Conservation (phyloP, 2,888 invertebrate genomes). For the Stratiomys singularior region DNA sequence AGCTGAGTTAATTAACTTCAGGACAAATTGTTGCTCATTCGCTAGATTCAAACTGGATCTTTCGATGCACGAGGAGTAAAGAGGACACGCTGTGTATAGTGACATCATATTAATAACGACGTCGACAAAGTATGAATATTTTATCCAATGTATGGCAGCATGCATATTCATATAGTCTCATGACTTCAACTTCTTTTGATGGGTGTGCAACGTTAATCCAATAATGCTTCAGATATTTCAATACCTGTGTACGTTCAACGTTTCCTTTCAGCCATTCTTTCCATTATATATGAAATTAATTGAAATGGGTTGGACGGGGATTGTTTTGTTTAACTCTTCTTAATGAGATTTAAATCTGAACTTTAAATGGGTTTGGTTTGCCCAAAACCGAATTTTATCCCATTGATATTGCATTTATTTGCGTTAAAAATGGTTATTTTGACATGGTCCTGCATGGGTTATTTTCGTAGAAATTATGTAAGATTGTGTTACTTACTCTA, state of each 20-base stretch:
- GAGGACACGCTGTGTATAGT: background rate
- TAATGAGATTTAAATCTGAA: conserved; percentile 13
- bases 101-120: background rate
- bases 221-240: too few species aligned
- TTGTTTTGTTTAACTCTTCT: background rate
- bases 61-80: background rate
- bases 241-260: too few species aligned
- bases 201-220: too few species aligned
- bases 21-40: conserved; percentile 14
- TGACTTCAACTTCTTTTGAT: background rate
- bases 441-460: too few species aligned
- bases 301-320: conserved; percentile 1
- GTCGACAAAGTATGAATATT: too few species aligned
- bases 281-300: background rate
- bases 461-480: too few species aligned
- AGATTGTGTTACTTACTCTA: too few species aligned
- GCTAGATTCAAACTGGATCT: too few species aligned
- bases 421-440: too few species aligned
- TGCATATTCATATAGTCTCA: too few species aligned
- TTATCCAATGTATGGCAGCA: too few species aligned
- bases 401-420: background rate
- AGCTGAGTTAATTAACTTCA: conserved; percentile 21
- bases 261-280: background rate
- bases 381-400: background rate
- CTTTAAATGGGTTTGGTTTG: background rate